These are phyloP conservation scores for Nymphalis c-album DNA, from an alignment of 2,888 invertebrate genomes.

Conservation along the genomic window DNA sequence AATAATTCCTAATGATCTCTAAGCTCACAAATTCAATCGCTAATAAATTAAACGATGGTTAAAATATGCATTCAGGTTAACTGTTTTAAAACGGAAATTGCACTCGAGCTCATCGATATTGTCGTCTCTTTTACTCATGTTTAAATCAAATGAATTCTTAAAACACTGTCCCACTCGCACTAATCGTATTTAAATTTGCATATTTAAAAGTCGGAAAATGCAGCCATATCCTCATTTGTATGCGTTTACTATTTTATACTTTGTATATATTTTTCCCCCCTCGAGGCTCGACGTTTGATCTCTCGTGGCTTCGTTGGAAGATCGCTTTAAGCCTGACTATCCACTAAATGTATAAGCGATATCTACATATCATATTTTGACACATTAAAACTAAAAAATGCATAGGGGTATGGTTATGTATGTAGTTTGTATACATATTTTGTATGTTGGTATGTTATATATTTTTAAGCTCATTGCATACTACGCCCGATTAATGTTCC, in stretches of 20 bases:
- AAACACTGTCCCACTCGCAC: slow-evolving; percentile 21
- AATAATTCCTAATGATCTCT: slow-evolving; percentile 14
- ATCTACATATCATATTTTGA: no score
- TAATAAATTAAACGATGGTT: slow-evolving; percentile 30
- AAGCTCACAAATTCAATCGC: slow-evolving; percentile 21
- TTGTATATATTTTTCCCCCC: slow-evolving; percentile 3
- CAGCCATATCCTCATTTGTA: slow-evolving; percentile 28
- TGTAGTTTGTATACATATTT: no score
- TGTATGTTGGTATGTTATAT: no score
- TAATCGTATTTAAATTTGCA: slow-evolving; percentile 35
- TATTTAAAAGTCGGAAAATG: slow-evolving; percentile 31
- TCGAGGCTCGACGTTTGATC: slow-evolving; percentile 6
- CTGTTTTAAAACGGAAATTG: slow-evolving; percentile 28
- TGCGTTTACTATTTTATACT: slow-evolving; percentile 11
- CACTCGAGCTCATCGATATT: slow-evolving; percentile 12
- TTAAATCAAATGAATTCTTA: neutral
- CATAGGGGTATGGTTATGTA: no score
- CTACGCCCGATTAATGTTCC: no score
- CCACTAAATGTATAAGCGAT: neutral
- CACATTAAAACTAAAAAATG: no score
- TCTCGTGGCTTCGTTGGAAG: slow-evolving; percentile 10
- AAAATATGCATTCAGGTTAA: slow-evolving; percentile 35
- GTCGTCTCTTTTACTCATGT: slow-evolving; percentile 12
- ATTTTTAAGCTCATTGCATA: no score
- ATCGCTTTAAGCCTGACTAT: neutral